Conservation (phyloP, 2,888 invertebrate species). For the Gasteruption jaculator region DNA sequence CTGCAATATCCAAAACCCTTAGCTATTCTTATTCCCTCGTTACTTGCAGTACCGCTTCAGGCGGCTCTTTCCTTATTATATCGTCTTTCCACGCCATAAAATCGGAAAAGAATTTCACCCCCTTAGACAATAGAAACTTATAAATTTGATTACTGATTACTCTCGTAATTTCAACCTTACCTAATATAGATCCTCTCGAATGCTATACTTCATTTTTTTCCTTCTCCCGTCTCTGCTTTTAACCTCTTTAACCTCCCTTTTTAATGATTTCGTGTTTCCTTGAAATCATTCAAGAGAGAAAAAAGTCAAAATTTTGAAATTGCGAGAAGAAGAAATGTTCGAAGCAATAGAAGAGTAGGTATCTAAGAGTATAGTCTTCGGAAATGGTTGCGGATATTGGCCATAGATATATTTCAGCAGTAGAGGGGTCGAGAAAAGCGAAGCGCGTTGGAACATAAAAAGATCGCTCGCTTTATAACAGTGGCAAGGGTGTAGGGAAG, state of each 20-base stretch:
- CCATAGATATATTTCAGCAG: slow-evolving; percentile 35
- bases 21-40: slow-evolving; percentile 51
- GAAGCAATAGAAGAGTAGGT: no score
- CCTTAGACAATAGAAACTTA: slow-evolving; percentile 52
- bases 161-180: slow-evolving; percentile 31
- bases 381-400: slow-evolving; percentile 44
- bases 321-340: no score
- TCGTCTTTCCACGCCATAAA: slow-evolving; percentile 53
- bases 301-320: no score
- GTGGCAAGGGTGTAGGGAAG: no score
- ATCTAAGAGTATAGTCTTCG: no score
- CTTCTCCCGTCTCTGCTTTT: slow-evolving; percentile 10
- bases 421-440: slow-evolving; percentile 32
- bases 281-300: slow-evolving; percentile 5
- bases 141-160: slow-evolving; percentile 53
- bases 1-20: slow-evolving; percentile 27
- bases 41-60: slow-evolving; percentile 47
- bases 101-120: slow-evolving; percentile 50
- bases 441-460: slow-evolving; percentile 50
- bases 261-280: slow-evolving; percentile 1
- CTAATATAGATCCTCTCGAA: no score
- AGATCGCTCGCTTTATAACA: slow-evolving; percentile 43
- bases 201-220: slow-evolving; percentile 16
- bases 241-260: slow-evolving; percentile 1
- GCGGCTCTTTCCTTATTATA: slow-evolving; percentile 50